Evolutionary conservation across 2,797 vertebrate species (phyloP), one percentile per base, ranked within the genome.

Genomic region (Arremon aurantiirostris): DNA sequence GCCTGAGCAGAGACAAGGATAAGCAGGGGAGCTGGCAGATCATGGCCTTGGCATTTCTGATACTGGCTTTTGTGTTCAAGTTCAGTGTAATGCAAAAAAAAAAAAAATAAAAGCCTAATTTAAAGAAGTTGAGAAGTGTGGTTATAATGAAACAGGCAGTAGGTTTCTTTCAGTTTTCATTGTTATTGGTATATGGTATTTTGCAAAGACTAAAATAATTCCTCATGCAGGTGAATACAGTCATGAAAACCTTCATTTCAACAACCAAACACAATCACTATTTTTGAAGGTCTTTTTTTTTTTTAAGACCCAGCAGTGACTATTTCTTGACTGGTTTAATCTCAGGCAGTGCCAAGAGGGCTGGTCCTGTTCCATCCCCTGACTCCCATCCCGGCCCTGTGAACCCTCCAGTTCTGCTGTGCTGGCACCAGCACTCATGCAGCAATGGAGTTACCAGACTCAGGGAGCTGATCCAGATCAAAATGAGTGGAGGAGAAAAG

Each of bases 341-440:
- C 17, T 64, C 47, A 5, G n/a, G 34, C 47, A 27, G 50, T 1
- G 2, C 35, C 22, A 6, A 68, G 59, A 72, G 14, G 57, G 46
- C 24, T 57, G 65, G 14, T 71, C 18, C 41, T 17, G 1, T 47
- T 47, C 23, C 44, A 32, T 63, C 22, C 27, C 27, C 14, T 0
- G 2, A 11, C 11, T 8, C 41, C 41, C 37, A 56, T 23, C 11
- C 17, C 34, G 27, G 6, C 59, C 24, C 24, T 0, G 0, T 14
- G n/a, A 65, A n/a, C 27, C 49, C 52, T 41, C 8, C 0, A 0
- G 57, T 50, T 69, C 64, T 9, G 2, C 37, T 47, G 37, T 37
- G 39, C 55, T 70, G 68, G 37, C 71, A 70, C 37, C 42, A 46
- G 50, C 5, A 6, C 27, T 82, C 19, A 6, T 11, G 11, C 41